Percentiles rank a stretch among this genome's conserved stretches.
These are phyloP conservation scores for Podabrus alpinus DNA, from an alignment of 2,888 invertebrate genomes.

Conservation along the genomic window DNA sequence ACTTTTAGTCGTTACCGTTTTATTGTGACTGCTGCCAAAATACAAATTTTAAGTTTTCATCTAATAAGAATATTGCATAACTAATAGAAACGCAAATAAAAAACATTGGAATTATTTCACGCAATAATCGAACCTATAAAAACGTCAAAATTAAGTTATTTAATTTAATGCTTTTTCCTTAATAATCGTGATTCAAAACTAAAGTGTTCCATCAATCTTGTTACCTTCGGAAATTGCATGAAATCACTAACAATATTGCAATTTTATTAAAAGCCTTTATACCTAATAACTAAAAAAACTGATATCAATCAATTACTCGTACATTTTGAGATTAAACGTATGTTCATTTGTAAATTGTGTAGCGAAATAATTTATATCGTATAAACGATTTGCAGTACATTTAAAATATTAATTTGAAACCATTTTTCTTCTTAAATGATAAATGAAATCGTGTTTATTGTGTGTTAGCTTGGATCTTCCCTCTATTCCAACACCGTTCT, in stretches of 20 bases:
- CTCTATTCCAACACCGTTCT: slow-evolving; percentile 18
- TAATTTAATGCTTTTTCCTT: slow-evolving; percentile 4
- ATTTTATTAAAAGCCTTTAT: slow-evolving; percentile 16
- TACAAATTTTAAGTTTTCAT: slow-evolving; percentile 8
- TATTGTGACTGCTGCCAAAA: slow-evolving; percentile 19
- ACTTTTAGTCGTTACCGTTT: slow-evolving; percentile 24
- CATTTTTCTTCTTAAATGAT: slow-evolving; percentile 6
- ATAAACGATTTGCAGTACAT: neutral
- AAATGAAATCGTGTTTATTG: slow-evolving; percentile 31
- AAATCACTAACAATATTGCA: slow-evolving; percentile 18
- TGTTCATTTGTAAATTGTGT: neutral
- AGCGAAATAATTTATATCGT: neutral
- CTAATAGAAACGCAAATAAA: neutral
- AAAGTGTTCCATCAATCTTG: slow-evolving; percentile 12
- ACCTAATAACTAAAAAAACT: neutral
- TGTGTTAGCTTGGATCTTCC: slow-evolving; percentile 27
- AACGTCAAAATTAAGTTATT: slow-evolving; percentile 13
- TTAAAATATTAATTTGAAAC: neutral
- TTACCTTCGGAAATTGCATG: slow-evolving; percentile 16
- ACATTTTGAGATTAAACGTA: neutral
- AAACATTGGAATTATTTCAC: neutral
- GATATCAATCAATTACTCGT: neutral
- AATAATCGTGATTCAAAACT: slow-evolving; percentile 2
- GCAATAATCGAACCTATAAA: slow-evolving; percentile 15
- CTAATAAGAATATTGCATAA: neutral